Base-by-base conservation (phyloP, 2,113 vertebrate genomes). In the Charadrius vociferus region DNA sequence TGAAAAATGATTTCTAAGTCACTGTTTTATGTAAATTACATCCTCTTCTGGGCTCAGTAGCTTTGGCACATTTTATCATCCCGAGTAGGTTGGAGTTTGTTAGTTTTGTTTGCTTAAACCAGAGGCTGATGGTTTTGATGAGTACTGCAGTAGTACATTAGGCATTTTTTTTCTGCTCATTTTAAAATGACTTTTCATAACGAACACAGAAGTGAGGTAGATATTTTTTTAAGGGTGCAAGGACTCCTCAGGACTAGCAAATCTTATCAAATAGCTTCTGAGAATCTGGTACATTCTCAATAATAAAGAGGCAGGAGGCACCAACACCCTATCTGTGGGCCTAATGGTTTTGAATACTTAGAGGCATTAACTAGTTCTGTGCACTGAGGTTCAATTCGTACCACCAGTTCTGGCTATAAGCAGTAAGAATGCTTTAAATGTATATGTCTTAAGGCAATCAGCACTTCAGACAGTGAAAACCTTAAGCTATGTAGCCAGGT, bases 11-110 rank as follows among this genome's bases (percentile, higher is more conserved):
- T 92, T 91, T 93, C 67, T 81, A 81, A 70, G 71, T 41, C 68
- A 93, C 92, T 95, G 32, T 32, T 95, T 91, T 93, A 93, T 93
- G 75, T 63, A 91, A 93, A 88, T 84, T 47, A 36, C 34, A 68
- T 79, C 50, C 39, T 91, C 47, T 95, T 82, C 68, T 66, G 62
- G 27, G 45, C 52, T 93, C 65, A 30, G 65, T 43, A 90, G n/a
- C 63, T 92, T 81, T 81, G 20, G 34, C 41, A 88, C 66, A 81
- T 95, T 94, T 83, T 88, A 73, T 91, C 80, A 94, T n/a, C 72
- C 58, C 73, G 67, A 81, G 67, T 59, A 78, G 61, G 71, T 5
- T 81, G 68, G 70, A 84, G n/a, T 85, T 94, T 84, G 37, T 81
- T 89, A 85, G 81, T 59, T 95, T 96, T 86, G 37, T 91, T 65